Base-by-base conservation (phyloP, 2,797 vertebrate genomes). In the Gambelia wislizenii region DNA sequence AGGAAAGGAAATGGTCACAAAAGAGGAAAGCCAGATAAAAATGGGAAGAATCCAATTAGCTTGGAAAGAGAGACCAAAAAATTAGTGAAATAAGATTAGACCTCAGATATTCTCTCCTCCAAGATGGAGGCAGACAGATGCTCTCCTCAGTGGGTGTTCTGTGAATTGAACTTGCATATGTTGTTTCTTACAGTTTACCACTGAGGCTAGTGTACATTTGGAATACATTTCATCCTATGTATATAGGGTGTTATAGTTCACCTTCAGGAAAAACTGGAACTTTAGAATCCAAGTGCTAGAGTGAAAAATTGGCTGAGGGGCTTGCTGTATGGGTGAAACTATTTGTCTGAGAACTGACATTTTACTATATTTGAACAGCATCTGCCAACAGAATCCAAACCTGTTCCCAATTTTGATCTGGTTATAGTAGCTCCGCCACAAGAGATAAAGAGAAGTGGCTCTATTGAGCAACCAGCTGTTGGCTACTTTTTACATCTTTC, bases 391-490 rank as follows among this genome's bases (percentile, higher is more conserved):
- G 90, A 90, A 83, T 52, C 72, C 54, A n/a, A 0, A 0, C 72
- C 83, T 82, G 86, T 89, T 77, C 42, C 74, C 74, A 76, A 13
- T 76, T 76, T 76, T 33, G 12, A 30, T 0, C 77, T 20, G 44
- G 67, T 86, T 91, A 87, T 47, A 16, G 25, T 88, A 91, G 59
- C 8, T 52, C 3, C 16, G 33, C 54, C 13, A 88, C 72, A 75
- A 75, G 9, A 6, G 39, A 67, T 67, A 33, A 67, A 67, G 72
- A 75, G 42, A 44, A 75, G 20, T 44, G 39, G 18, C 72, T 75
- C 78, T 92, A 91, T 56, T 72, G 49, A 85, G 87, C n/a, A 7
- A 56, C 89, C 93, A 95, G 93, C 77, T 94, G 92, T 93, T 86
- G 86, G 89, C 75, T 85, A 87, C 74, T 92, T 94, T 94, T 89